Conservation (phyloP, 2,797 vertebrate genomes). For the Morelia viridis region DNA sequence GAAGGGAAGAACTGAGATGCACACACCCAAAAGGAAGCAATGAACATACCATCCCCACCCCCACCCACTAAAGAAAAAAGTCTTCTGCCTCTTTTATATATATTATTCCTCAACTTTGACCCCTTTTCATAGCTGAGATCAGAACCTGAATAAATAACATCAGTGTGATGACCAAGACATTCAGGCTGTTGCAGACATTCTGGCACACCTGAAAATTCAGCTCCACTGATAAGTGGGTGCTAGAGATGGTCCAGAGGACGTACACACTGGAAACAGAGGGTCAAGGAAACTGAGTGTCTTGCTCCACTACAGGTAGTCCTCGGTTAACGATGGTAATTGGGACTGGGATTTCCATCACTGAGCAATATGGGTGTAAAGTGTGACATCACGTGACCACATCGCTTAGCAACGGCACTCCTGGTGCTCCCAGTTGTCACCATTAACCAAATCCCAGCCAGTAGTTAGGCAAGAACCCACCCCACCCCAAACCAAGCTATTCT, state of each 20-base stretch:
- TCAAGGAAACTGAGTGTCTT: not conserved
- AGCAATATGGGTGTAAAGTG: not conserved
- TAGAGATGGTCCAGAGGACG: not conserved
- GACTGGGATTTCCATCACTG: not conserved
- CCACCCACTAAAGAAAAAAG: not conserved
- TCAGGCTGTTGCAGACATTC: not conserved
- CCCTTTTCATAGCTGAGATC: not conserved
- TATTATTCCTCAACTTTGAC: not conserved
- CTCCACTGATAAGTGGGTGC: not conserved
- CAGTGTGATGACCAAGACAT: not conserved
- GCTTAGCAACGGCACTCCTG: not conserved
- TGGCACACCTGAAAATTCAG: not conserved
- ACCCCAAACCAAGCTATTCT: not conserved
- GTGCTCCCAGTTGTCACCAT: not conserved
- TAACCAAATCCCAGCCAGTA: not conserved
- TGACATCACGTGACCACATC: not conserved
- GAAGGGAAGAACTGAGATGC: not conserved
- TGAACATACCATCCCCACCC: not conserved
- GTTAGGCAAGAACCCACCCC: not conserved
- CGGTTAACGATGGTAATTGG: not conserved
- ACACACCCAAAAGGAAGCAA: not conserved
- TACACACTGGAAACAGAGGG: not conserved
- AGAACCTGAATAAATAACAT: not conserved
- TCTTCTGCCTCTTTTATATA: not conserved
- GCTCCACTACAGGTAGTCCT: not conserved